Evolutionary conservation across 2,888 invertebrate genomes (phyloP).

Genomic region (Galeruca laticollis): DNA sequence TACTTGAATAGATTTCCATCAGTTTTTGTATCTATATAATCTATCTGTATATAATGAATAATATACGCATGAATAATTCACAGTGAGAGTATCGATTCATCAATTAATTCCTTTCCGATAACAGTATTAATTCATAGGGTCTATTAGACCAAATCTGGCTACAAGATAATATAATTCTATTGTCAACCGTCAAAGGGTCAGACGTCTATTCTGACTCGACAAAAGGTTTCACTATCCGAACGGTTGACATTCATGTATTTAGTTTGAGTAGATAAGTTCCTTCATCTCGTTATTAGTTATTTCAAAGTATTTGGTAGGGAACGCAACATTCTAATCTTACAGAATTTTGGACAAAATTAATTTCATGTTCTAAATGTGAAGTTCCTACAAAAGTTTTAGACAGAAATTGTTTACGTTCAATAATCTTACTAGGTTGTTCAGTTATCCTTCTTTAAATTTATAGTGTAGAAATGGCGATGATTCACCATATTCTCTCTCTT

Average conservation of each 20-base stretch:
- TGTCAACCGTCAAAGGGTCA: slow-evolving; percentile 15
- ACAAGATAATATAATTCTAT: slow-evolving; percentile 18
- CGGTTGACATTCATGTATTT: background rate
- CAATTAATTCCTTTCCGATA: slow-evolving; percentile 17
- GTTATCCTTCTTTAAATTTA: too few relatives aligned
- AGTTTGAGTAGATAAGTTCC: too few relatives aligned
- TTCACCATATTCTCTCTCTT: too few relatives aligned
- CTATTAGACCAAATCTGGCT: slow-evolving; percentile 1
- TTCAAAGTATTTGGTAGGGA: background rate
- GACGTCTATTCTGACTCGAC: background rate
- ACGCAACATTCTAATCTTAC: too few relatives aligned
- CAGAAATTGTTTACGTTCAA: too few relatives aligned
- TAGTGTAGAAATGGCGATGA: too few relatives aligned
- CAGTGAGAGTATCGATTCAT: slow-evolving; percentile 13
- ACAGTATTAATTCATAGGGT: slow-evolving; percentile 7
- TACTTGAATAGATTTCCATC: background rate
- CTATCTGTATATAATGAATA: background rate
- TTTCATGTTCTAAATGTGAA: too few relatives aligned
- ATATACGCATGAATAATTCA: slow-evolving; percentile 7
- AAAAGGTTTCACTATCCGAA: background rate
- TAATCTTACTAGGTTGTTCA: too few relatives aligned
- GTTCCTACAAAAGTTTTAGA: too few relatives aligned
- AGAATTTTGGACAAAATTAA: too few relatives aligned
- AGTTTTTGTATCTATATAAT: background rate
- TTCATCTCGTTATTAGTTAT: background rate